These are phyloP conservation scores for Melikaiella ostensackeni DNA, from an alignment of 2,888 invertebrate species.

Conservation along the genomic window DNA sequence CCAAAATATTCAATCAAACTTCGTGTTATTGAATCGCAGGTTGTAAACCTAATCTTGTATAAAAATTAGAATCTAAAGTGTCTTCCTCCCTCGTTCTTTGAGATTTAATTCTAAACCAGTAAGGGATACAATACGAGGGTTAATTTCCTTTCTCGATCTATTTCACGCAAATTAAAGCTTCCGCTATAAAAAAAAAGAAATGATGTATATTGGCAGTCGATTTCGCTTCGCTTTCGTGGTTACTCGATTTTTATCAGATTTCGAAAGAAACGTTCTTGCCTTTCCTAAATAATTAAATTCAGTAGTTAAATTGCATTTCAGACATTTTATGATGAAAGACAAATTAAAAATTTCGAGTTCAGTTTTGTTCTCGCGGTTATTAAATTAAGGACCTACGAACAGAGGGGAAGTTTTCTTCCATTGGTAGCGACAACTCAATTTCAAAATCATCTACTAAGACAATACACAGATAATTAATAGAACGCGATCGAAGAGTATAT, in stretches of 20 bases:
- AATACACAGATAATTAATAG: constrained; percentile 20
- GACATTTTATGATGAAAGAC: constrained; percentile 11
- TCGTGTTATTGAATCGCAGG: background rate
- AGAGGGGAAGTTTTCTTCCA: constrained; percentile 11
- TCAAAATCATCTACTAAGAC: constrained; percentile 20
- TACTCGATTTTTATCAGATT: background rate
- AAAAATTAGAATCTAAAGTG: constrained; percentile 33
- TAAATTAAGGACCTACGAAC: background rate
- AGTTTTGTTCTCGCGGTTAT: constrained; percentile 33
- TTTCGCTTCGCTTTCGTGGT: constrained; percentile 10
- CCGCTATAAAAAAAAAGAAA: background rate
- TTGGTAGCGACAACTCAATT: constrained; percentile 16
- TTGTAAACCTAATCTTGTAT: constrained; percentile 14
- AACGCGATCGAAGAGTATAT: constrained; percentile 13
- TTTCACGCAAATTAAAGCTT: constrained; percentile 21
- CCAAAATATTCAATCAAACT: constrained; percentile 32
- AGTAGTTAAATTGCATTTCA: constrained; percentile 40
- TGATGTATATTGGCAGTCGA: background rate
- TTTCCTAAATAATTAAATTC: constrained; percentile 46
- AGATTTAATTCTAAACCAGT: constrained; percentile 14
- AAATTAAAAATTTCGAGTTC: background rate
- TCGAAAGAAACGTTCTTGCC: constrained; percentile 15
- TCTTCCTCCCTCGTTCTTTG: constrained; percentile 35
- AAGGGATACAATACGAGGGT: constrained; percentile 6
- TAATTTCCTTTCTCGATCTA: constrained; percentile 17